These are phyloP conservation scores for Timema podura DNA, from an alignment of 2,888 invertebrate genomes.

Conservation along the genomic window DNA sequence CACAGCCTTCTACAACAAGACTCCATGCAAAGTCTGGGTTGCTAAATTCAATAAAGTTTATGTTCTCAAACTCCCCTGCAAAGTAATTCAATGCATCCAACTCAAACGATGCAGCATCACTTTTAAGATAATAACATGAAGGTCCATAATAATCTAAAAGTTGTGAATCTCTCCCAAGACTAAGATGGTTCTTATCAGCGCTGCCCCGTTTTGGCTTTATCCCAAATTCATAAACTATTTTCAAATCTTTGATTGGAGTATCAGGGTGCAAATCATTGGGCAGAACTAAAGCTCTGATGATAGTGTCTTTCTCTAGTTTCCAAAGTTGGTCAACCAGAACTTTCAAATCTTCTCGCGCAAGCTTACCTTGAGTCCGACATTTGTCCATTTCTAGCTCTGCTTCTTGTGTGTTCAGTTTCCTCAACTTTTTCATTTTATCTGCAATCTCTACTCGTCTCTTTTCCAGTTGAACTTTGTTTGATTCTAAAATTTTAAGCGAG, in stretches of 20 bases:
- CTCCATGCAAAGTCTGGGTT: slow-evolving; percentile 77
- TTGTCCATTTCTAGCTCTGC: slow-evolving; percentile 48
- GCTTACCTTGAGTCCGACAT: slow-evolving; percentile 51
- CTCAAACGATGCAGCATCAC: slow-evolving; percentile 70
- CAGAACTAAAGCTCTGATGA: slow-evolving; percentile 59
- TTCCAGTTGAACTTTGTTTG: slow-evolving; percentile 52
- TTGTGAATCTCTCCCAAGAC: slow-evolving; percentile 51
- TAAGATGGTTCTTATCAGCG: slow-evolving; percentile 47
- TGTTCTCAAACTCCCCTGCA: slow-evolving; percentile 45
- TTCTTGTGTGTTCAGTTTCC: slow-evolving; percentile 38
- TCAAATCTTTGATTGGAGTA: slow-evolving; percentile 51
- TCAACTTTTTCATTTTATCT: slow-evolving; percentile 46
- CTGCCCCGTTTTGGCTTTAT: slow-evolving; percentile 43
- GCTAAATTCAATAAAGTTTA: slow-evolving; percentile 60
- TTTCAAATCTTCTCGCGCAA: slow-evolving; percentile 61
- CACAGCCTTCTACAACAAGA: slow-evolving; percentile 70
- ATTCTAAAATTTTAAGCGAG: slow-evolving; percentile 55
- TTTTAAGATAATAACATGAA: slow-evolving; percentile 58
- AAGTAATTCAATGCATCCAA: slow-evolving; percentile 55
- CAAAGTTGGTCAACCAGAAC: slow-evolving; percentile 59
- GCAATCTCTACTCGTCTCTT: slow-evolving; percentile 50
- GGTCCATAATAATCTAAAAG: slow-evolving; percentile 57
- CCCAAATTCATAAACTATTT: slow-evolving; percentile 38
- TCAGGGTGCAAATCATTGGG: slow-evolving; percentile 65
- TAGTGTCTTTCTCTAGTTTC: slow-evolving; percentile 67